Evolutionary conservation across 2,113 vertebrate species (phyloP).

Genomic region (Rhinopomastus cyanomelas): DNA sequence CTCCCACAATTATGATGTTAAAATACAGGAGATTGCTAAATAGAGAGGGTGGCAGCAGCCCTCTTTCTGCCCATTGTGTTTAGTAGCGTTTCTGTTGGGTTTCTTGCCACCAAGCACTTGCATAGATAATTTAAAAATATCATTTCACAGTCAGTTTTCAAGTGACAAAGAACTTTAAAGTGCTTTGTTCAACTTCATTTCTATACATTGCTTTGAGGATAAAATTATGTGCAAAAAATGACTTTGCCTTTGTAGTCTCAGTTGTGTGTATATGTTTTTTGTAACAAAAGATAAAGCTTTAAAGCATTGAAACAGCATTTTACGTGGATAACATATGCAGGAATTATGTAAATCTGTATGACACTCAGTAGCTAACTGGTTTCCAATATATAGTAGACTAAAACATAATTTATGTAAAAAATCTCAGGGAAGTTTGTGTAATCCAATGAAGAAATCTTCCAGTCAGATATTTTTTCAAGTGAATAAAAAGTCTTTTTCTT

Average conservation of each 20-base stretch:
- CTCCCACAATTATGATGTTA: neutral
- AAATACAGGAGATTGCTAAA: neutral
- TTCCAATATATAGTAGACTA: conserved; percentile 36
- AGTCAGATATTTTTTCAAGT: conserved; percentile 57
- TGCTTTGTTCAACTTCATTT: conserved; percentile 30
- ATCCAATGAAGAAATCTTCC: conserved; percentile 71
- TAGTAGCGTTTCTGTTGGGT: conserved; percentile 6
- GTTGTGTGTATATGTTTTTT: neutral
- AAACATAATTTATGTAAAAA: conserved; percentile 64
- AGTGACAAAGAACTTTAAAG: neutral
- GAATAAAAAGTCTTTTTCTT: conserved; percentile 52
- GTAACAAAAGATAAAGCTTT: conserved; percentile 45
- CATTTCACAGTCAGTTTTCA: conserved; percentile 31
- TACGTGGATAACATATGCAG: conserved; percentile 36
- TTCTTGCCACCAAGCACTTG: conserved; percentile 50
- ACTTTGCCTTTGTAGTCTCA: conserved; percentile 37
- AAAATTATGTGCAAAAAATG: conserved; percentile 29
- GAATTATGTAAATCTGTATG: conserved; percentile 35
- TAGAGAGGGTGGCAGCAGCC: neutral
- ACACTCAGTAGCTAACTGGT: conserved; percentile 38
- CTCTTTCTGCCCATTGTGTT: conserved; percentile 1
- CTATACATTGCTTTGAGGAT: conserved; percentile 38
- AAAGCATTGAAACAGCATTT: conserved; percentile 55
- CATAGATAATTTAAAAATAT: conserved; percentile 23
- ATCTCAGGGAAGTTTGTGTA: conserved; percentile 67